A percentile compares a stretch with the other conserved stretches of the same genome.
Conservation (phyloP, 2,888 invertebrate genomes). For the Sialis lutaria region DNA sequence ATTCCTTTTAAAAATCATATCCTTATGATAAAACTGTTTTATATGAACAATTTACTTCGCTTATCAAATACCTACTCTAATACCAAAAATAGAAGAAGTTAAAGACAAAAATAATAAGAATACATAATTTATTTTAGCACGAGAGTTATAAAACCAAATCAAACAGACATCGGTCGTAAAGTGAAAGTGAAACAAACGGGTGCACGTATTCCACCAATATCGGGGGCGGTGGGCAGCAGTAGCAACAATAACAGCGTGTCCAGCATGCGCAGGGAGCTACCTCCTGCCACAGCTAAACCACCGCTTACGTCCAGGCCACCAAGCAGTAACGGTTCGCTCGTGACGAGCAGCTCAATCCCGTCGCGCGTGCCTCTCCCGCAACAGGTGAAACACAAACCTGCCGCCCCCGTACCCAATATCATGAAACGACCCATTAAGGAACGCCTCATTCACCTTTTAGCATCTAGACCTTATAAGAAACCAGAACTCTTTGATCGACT, state of each 20-base stretch:
- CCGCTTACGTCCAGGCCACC: conserved; percentile 19
- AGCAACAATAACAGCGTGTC: conserved; percentile 2
- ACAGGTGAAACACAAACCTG: conserved; percentile 37
- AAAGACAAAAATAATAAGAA: neutral
- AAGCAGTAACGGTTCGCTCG: conserved; percentile 19
- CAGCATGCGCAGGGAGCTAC: conserved; percentile 10
- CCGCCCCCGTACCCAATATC: conserved; percentile 41
- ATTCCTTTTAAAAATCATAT: too few relatives aligned
- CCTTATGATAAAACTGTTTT: too few relatives aligned
- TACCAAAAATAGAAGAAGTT: too few relatives aligned
- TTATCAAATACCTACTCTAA: too few relatives aligned
- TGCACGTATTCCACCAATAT: conserved; percentile 1
- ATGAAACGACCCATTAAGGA: conserved; percentile 65
- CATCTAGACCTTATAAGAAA: conserved; percentile 84
- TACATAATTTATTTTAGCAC: conserved; percentile 42
- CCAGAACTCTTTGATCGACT: conserved; percentile 74
- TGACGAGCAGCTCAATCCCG: conserved; percentile 26
- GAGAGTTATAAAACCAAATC: conserved; percentile 83
- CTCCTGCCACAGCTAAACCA: conserved; percentile 14
- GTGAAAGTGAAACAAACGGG: conserved; percentile 51
- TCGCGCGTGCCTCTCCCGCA: conserved; percentile 36
- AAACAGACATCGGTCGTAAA: conserved; percentile 75
- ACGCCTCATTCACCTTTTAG: conserved; percentile 85
- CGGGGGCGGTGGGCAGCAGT: neutral
- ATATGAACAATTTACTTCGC: too few relatives aligned